A percentile compares a stretch with the other conserved stretches of the same genome.
phyloP scores from a whole-genome alignment of 1,140 invertebrate species.

The Polyergus mexicanus region DNA sequence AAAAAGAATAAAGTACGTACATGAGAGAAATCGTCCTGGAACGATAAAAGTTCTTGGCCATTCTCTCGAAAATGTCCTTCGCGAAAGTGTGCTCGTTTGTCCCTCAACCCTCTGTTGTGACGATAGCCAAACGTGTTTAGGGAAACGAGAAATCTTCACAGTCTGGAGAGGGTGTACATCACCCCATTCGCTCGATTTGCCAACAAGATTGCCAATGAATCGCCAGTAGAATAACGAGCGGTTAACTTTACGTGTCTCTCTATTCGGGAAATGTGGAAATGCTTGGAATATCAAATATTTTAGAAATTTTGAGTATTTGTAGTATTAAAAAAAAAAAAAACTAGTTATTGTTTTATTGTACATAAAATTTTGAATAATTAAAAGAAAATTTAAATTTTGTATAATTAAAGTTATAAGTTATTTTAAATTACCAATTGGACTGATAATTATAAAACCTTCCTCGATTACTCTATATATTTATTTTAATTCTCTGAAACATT shows the following conservation, averaged over 20 bases:
- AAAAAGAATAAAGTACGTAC: conserved; percentile 71
- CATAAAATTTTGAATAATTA: too few relatives aligned
- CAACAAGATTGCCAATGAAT: conserved; percentile 28
- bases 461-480: too few relatives aligned
- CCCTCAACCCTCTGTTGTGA: conserved; percentile 33
- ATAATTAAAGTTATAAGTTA: too few relatives aligned
- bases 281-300: not conserved
- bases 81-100: conserved; percentile 67
- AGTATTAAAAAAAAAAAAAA: too few relatives aligned
- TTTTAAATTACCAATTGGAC: too few relatives aligned
- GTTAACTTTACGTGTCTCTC: conserved; percentile 11
- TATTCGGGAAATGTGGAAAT: not conserved
- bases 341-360: not conserved
- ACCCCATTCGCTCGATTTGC: not conserved
- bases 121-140: conserved; percentile 37
- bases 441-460: too few relatives aligned
- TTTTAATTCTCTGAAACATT: too few relatives aligned
- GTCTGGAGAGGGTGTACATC: not conserved
- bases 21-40: conserved; percentile 21
- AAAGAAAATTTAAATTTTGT: too few relatives aligned
- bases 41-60: conserved; percentile 55
- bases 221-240: not conserved
- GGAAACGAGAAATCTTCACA: conserved; percentile 26
- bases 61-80: conserved; percentile 11
- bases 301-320: not conserved